phyloP scores from a whole-genome alignment of 1,140 invertebrate species.

The Drosophila jambulina region DNA sequence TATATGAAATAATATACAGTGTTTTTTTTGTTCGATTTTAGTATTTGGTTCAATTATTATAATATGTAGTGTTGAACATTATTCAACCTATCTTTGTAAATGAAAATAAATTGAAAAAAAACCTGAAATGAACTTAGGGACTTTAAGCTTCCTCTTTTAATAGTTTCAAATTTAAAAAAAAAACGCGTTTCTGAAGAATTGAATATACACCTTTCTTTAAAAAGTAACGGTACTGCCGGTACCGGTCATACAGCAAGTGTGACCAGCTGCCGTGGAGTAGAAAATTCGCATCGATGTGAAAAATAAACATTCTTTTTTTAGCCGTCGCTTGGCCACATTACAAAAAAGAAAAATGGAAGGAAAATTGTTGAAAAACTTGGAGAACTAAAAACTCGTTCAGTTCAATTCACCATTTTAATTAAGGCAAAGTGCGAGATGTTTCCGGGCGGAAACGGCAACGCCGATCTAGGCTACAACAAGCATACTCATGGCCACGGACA shows the following conservation, averaged over 20 bases:
- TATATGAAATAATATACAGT: no score
- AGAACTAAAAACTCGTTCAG: conserved; percentile 14
- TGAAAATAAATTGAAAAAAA: no score
- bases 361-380: conserved; percentile 47
- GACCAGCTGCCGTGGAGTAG: not conserved
- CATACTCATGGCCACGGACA: conserved; percentile 20
- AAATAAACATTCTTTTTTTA: not conserved
- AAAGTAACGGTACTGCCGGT: not conserved
- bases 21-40: no score
- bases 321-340: not conserved
- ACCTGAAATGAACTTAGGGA: no score
- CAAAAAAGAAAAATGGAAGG: conserved; percentile 9
- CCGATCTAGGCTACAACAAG: conserved; percentile 84
- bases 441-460: conserved; percentile 67
- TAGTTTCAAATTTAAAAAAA: no score
- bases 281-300: not conserved
- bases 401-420: not conserved
- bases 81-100: no score
- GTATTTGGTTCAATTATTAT: no score
- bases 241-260: not conserved
- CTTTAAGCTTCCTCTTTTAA: no score
- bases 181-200: no score
- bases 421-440: conserved; percentile 51
- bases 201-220: no score
- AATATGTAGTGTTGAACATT: no score